Percentiles rank a stretch among this genome's conserved stretches.
Evolutionary conservation across 2,888 invertebrate species (phyloP).

Genomic region (Hyalella azteca): DNA sequence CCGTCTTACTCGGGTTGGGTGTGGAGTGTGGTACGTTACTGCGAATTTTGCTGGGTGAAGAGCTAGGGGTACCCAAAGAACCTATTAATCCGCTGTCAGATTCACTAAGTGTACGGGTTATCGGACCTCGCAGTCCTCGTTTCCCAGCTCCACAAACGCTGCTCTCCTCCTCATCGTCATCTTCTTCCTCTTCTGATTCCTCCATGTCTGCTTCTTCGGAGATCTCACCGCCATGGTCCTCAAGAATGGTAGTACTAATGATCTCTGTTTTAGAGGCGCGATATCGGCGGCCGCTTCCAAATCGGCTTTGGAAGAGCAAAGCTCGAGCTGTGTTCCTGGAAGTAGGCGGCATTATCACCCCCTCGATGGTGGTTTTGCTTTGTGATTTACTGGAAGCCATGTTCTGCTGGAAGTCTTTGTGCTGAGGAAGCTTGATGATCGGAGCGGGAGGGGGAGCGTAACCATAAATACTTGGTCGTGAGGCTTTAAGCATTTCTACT

Average conservation of each 20-base stretch:
- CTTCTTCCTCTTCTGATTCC: slow-evolving; percentile 49
- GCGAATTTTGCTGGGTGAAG: not conserved
- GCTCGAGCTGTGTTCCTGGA: slow-evolving; percentile 63
- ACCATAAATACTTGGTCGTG: slow-evolving; percentile 51
- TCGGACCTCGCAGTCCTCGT: slow-evolving; percentile 45
- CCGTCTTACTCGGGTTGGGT: slow-evolving; percentile 48
- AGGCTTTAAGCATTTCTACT: slow-evolving; percentile 60
- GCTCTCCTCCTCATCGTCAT: slow-evolving; percentile 45
- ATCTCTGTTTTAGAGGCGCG: slow-evolving; percentile 75
- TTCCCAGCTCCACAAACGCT: slow-evolving; percentile 44
- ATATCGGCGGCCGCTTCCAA: slow-evolving; percentile 58
- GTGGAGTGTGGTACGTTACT: slow-evolving; percentile 53
- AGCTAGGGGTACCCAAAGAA: not conserved
- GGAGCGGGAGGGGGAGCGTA: slow-evolving; percentile 55
- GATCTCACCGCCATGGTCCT: slow-evolving; percentile 80
- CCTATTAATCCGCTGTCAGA: slow-evolving; percentile 37
- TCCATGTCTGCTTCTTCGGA: slow-evolving; percentile 61
- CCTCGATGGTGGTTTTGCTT: slow-evolving; percentile 39
- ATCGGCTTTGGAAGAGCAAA: slow-evolving; percentile 58
- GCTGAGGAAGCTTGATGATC: slow-evolving; percentile 68
- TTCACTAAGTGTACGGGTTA: slow-evolving; percentile 53
- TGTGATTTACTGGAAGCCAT: not conserved
- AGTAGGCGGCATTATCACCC: slow-evolving; percentile 60
- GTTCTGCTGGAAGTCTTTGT: slow-evolving; percentile 61
- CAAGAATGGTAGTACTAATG: slow-evolving; percentile 83